Conservation (phyloP, 2,797 vertebrate genomes). For the Tamandua tetradactyla region DNA sequence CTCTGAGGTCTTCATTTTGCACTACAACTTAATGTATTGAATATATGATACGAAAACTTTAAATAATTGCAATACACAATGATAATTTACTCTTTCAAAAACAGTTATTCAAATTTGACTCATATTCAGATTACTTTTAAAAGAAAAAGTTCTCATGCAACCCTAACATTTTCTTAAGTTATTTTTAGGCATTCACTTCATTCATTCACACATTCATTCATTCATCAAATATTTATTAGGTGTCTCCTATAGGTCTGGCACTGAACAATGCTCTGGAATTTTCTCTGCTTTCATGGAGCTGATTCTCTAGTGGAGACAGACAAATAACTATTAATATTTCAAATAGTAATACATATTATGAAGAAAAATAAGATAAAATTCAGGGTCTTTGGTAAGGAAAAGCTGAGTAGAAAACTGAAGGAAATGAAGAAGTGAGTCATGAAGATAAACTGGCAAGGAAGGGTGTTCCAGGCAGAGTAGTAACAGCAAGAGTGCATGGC, state of each 20-base stretch:
- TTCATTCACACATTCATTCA: neutral
- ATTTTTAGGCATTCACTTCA: neutral
- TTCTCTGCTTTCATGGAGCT: neutral
- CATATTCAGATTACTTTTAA: neutral
- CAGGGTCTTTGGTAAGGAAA: neutral
- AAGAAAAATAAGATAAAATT: neutral
- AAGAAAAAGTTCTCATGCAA: neutral
- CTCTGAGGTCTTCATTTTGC: neutral
- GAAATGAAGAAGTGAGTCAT: neutral
- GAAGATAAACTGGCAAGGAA: neutral
- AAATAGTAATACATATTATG: neutral
- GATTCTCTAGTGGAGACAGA: neutral
- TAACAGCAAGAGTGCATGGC: neutral
- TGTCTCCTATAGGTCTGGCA: neutral
- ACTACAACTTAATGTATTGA: neutral
- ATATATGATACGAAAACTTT: neutral
- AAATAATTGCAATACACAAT: neutral
- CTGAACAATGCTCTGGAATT: neutral
- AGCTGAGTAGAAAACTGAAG: too few species aligned
- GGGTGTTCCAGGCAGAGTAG: neutral
- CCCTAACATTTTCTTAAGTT: neutral
- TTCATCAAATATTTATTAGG: neutral
- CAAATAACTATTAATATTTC: neutral
- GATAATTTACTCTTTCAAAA: neutral
- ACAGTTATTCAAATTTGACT: neutral